Base-by-base conservation (phyloP, 2,888 invertebrate species). In the Melinaea marsaeus region DNA sequence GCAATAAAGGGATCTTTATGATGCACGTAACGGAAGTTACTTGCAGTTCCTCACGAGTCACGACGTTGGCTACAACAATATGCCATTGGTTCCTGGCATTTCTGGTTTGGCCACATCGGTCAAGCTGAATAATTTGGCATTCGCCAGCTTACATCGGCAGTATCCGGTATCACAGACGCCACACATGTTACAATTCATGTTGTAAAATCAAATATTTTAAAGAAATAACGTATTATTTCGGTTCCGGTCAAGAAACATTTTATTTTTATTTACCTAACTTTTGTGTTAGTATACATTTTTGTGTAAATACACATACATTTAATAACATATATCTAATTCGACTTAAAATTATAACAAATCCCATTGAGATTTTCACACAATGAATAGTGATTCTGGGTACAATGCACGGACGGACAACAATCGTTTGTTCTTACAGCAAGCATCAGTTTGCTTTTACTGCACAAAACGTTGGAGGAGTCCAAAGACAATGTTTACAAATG, bases 1-100 rank as follows among this genome's bases (percentile, higher is more conserved):
- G 82, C 75, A 77, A 83, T 84, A 85, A 84, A 85, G 76, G 76
- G 77, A 79, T 79, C 80, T 85, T 85, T 86, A 85, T 81, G 83
- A 74, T 77, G 77, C 78, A 77, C 72, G 72, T 73, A 80, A 78
- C 80, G 80, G 79, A 78, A 78, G 42, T 42, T 42, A 42, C 42
- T 42, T 75, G 60, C 63, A 73, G 82, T 76, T 77, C 77, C 77
- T 78, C 64, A 64, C 74, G 72, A 72, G 42, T 42, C 42, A 42
- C 66, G 72, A 68, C 69, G 69, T 68, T 65, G 58, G 67, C 60
- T 59, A 72, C 79, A 83, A 84, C 83, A 84, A 84, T 83, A 78
- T 76, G 74, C 74, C 73, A 72, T 70, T 71, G 72, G 70, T 42
- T 42, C 11, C 42, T 42, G 42, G 42, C 42, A 42, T 42, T 42